These are phyloP conservation scores for Zeus faber DNA, from an alignment of 2,113 vertebrate species.

Conservation along the genomic window DNA sequence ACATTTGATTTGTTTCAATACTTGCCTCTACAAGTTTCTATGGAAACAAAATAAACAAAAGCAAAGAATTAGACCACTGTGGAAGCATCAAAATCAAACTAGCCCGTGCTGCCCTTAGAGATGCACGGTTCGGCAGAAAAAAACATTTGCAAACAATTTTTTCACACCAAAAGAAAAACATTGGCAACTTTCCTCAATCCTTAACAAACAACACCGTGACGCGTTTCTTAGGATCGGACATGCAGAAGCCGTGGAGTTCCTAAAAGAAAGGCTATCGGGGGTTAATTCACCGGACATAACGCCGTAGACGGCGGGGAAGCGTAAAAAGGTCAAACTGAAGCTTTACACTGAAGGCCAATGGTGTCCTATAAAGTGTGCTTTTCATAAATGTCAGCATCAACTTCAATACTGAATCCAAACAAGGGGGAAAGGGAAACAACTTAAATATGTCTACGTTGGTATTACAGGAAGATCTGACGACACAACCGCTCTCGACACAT, in stretches of 20 bases:
- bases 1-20: slow-evolving; percentile 75
- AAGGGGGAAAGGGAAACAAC: no score
- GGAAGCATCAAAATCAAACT: slow-evolving; percentile 20
- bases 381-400: no score
- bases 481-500: no score
- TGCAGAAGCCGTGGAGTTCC: slow-evolving; percentile 14
- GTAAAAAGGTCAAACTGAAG: slow-evolving; percentile 57
- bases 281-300: slow-evolving; percentile 4
- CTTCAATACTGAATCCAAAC: no score
- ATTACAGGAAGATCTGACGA: no score
- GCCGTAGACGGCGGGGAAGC: slow-evolving; percentile 11
- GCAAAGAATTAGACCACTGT: slow-evolving; percentile 71
- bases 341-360: slow-evolving; percentile 56
- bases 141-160: slow-evolving; percentile 19
- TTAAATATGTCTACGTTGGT: no score
- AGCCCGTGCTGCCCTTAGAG: slow-evolving; percentile 26
- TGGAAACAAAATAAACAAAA: slow-evolving; percentile 89
- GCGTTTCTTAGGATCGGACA: slow-evolving; percentile 4
- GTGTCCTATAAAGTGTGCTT: background rate
- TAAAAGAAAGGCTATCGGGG: slow-evolving; percentile 5
- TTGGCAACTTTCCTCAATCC: slow-evolving; percentile 9
- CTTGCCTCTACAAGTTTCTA: slow-evolving; percentile 99
- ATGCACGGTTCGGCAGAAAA: slow-evolving; percentile 22
- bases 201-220: slow-evolving; percentile 14
- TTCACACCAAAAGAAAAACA: slow-evolving; percentile 32